Percentiles rank a stretch among this genome's conserved stretches.
phyloP scores from a whole-genome alignment of 2,888 invertebrate genomes.

The Schrankia costaestrigalis region DNA sequence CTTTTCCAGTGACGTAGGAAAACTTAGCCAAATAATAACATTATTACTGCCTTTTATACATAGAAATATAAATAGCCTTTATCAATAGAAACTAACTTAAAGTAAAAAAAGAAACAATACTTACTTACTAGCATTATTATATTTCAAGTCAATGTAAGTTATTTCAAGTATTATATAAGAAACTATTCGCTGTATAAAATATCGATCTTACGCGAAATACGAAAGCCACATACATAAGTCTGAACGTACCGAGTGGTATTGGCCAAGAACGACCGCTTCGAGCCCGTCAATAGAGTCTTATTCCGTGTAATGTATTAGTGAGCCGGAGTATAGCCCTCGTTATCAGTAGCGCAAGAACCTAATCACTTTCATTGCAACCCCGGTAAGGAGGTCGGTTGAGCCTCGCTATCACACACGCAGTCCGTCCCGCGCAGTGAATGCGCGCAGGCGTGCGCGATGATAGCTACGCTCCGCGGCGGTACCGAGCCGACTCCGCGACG shows the following conservation, averaged over 20 bases:
- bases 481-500: conserved; percentile 34
- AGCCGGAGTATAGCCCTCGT: conserved; percentile 59
- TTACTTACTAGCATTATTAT: too few relatives aligned
- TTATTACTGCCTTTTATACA: too few relatives aligned
- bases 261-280: background rate
- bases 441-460: conserved; percentile 55
- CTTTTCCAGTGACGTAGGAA: too few relatives aligned
- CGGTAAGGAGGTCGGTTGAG: conserved; percentile 61
- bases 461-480: conserved; percentile 32
- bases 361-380: conserved; percentile 78
- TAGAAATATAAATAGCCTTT: too few relatives aligned
- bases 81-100: too few relatives aligned
- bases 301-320: conserved; percentile 31
- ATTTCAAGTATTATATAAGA: too few relatives aligned
- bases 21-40: too few relatives aligned
- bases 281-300: conserved; percentile 15
- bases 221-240: background rate
- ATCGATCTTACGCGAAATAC: conserved; percentile 4
- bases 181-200: conserved; percentile 2
- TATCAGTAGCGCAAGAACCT: conserved; percentile 72
- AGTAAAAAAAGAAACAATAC: too few relatives aligned
- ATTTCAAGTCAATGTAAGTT: too few relatives aligned
- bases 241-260: background rate
- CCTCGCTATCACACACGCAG: conserved; percentile 59
- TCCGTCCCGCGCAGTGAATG: conserved; percentile 52